Base-by-base conservation (phyloP, 2,797 vertebrate genomes). In the Setipinna tenuifilis region DNA sequence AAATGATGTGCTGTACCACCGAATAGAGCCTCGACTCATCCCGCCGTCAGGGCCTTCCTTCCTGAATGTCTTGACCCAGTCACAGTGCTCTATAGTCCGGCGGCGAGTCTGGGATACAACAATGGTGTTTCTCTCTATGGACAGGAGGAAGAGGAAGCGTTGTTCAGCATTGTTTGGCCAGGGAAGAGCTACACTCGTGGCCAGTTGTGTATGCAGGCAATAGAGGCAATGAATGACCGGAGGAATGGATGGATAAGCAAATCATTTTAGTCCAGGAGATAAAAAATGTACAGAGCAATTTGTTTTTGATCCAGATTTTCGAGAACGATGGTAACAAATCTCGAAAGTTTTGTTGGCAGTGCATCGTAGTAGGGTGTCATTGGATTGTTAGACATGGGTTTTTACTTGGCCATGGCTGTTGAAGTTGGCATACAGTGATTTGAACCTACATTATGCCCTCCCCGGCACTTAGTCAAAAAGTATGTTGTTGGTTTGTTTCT, bases 401-500 rank as follows among this genome's bases (percentile, higher is more conserved):
- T 35, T 25, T 23, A 11, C n/a, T 25, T 2, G 6, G 71, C 19
- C 71, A 21, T 41, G 35, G 5, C 5, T 21, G 35, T 25, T 65
- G 1, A 6, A 25, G 10, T 19, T 35, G 19, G 17, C 50, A 54
- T 54, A 54, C 50, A 54, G 17, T 19, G 14, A 21, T 59, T 59
- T 59, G 17, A 59, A n/a, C 17, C 58, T 19, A 19, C 17, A 4
- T n/a, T 11, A 21, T 59, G 58, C 19, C 5, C 17, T 19, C 71
- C 23, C 50, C 9, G 50, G 3, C 50, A 54, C 50, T 54, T 54
- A 25, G 84, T 90, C 88, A 88, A 89, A 83, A 87, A 89, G 50
- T 84, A 54, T 92, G 91, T 91, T 94, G 92, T 90, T 17, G 83
- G 85, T 94, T 93, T 95, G 92, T 94, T 94, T 94, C 62, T 78